Base-by-base conservation (phyloP, 1,140 invertebrate genomes). In the Liolophura sinensis region DNA sequence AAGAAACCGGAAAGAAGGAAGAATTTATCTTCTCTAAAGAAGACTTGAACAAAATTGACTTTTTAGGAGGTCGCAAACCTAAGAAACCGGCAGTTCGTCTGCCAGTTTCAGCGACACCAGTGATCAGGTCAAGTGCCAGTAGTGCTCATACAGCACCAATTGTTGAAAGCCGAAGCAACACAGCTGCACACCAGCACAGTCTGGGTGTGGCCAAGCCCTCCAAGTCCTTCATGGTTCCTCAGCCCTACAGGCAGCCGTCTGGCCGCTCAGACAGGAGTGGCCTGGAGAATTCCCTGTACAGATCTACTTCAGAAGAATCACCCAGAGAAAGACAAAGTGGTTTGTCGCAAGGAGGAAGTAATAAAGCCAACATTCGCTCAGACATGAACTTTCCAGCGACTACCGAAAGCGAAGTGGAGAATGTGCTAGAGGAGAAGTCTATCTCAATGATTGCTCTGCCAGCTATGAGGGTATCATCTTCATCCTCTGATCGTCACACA, bases 1-100 rank as follows among this genome's bases (percentile, higher is more conserved):
- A 40, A 40, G 31, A 40, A 40, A 40, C 31, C 31, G 3, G 3
- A 51, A 27, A 52, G 22, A 73, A 73, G 46, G 72, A 73, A 52
- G 67, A 71, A 63, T 79, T 80, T 73, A 71, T 80, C 4, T 64
- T 80, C 25, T 73, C 79, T 20, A 65, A 68, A 40, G 77, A 79
- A 58, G 79, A 80, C 55, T 68, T 80, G 20, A 63, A 70, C 47
- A 78, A 72, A 59, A 68, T 80, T 18, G 74, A 73, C 55, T 74
- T 80, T 57, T 65, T 73, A 55, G 31, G 31, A 9, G 73, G 71
- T 57, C 65, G 69, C 52, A 70, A 68, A 31, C 69, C 68, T 27
- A 58, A 63, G 47, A 59, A 60, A 40, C 9, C 31, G 9, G 31
- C 31, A 40, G 31, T 40, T 40, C 31, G 31, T 40, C 31, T 40